These are phyloP conservation scores for Parasteatoda tepidariorum DNA, from an alignment of 1,140 invertebrate species.

Conservation along the genomic window DNA sequence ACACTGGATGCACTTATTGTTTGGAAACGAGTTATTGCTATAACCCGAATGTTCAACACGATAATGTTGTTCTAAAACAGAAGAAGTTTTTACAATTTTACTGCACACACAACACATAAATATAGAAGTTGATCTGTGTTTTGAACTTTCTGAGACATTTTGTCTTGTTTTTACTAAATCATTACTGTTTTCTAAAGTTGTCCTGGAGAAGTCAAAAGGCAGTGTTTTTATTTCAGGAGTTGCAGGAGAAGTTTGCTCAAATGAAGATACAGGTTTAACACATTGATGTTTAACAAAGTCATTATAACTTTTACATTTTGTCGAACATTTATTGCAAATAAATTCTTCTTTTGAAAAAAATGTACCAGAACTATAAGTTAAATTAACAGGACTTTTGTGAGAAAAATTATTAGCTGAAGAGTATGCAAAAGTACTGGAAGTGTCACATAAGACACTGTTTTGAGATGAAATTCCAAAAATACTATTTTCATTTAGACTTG, in stretches of 20 bases:
- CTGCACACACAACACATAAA: neutral
- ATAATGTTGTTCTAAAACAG: neutral
- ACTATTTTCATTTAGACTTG: neutral
- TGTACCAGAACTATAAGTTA: neutral
- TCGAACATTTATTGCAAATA: neutral
- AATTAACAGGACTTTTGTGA: neutral
- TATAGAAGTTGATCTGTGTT: neutral
- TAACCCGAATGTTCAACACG: neutral
- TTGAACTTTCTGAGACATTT: neutral
- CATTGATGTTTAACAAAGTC: neutral
- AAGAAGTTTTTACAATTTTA: neutral
- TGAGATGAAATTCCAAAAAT: neutral
- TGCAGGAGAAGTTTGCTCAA: neutral
- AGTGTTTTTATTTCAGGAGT: neutral
- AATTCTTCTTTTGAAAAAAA: neutral
- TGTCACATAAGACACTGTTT: neutral
- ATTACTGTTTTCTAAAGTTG: neutral
- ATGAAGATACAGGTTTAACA: neutral
- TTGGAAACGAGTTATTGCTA: neutral
- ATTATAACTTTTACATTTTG: neutral
- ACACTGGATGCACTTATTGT: slow-evolving; percentile 9
- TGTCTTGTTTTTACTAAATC: neutral
- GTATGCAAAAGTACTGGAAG: too few relatives aligned
- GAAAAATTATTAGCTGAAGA: neutral
- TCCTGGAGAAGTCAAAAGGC: neutral